Evolutionary conservation across 2,797 vertebrate species (phyloP), one percentile per base, ranked within the genome.

Genomic region (Myotis findleyi): DNA sequence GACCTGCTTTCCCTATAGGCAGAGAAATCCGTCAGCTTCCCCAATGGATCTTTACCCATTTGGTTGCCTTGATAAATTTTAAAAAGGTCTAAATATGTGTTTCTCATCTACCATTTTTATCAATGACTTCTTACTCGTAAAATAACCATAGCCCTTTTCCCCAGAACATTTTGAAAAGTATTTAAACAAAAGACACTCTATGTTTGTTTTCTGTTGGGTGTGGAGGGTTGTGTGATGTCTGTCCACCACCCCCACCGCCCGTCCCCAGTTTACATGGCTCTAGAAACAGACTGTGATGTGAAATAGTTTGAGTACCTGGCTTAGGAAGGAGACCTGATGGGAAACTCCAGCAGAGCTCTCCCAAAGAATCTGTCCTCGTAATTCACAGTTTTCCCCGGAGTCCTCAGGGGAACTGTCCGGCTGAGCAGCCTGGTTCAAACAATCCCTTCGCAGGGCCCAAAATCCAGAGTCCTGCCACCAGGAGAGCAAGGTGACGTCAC

Each of bases 131-230:
- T 93, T 12, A 18, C 25, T 82, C 68, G 87, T 81, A 73, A 89
- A 76, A 47, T 68, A 51, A 86, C 13, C 17, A 13, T 2, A 53
- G 12, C 21, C 30, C 38, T 62, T 71, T 18, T 20, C 23, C 16
- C 36, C 38, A 72, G 41, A 91, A 84, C 4, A 89, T 66, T 93
- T 69, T 94, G 25, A 55, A 89, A 96, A 72, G 21, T 62, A 64
- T 57, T 93, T 68, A 93, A 88, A 62, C 17, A 86, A 91, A 97
- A 89, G 57, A 76, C 21, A n/a, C 38, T 44, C 16, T 47, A 59
- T 18, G 30, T 77, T 69, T 64, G 3, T 17, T 53, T 9, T 62
- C 53, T 47, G n/a, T 62, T 84, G 25, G 25, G 38, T 30, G 16
- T 55, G 11, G 20, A 33, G 30, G 62, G 30, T n/a, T 64, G 66